These are phyloP conservation scores for Uropsilus gracilis DNA, from an alignment of 2,113 vertebrate species.

Conservation along the genomic window DNA sequence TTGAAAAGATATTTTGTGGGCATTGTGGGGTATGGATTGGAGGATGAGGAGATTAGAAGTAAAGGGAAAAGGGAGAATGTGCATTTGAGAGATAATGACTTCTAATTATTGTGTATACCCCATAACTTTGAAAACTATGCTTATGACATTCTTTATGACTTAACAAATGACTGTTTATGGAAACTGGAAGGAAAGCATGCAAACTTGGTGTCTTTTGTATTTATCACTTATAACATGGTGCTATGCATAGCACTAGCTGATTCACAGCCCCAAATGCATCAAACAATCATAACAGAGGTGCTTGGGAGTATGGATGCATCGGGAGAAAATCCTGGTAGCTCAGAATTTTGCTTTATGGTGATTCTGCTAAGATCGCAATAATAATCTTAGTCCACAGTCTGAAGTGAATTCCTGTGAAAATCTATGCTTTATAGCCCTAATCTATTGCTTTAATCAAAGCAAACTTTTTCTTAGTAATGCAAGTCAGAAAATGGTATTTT, in stretches of 20 bases:
- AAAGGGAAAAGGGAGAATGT: not conserved
- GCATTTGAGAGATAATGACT: slow-evolving; percentile 30
- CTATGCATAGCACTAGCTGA: not conserved
- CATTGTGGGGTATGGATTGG: not conserved
- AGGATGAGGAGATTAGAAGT: not conserved
- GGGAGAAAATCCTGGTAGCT: not conserved
- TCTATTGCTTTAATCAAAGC: slow-evolving; percentile 40
- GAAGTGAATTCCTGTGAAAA: slow-evolving; percentile 30
- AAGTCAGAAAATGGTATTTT: slow-evolving; percentile 10
- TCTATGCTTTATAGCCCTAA: not conserved
- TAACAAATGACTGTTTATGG: slow-evolving; percentile 38
- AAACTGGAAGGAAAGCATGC: not conserved
- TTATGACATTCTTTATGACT: slow-evolving; percentile 11
- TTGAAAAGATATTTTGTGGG: not conserved
- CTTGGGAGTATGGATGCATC: not conserved
- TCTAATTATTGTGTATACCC: slow-evolving; percentile 17
- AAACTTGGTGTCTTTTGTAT: not conserved
- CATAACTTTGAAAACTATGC: not conserved
- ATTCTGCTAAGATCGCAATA: too few relatives aligned
- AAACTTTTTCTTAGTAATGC: slow-evolving; percentile 28
- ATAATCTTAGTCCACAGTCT: not conserved
- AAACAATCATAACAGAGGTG: not conserved
- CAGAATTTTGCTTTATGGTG: not conserved
- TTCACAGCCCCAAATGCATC: not conserved
- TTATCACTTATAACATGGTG: not conserved